phyloP scores from a whole-genome alignment of 2,797 vertebrate species.

The Pampus argenteus region DNA sequence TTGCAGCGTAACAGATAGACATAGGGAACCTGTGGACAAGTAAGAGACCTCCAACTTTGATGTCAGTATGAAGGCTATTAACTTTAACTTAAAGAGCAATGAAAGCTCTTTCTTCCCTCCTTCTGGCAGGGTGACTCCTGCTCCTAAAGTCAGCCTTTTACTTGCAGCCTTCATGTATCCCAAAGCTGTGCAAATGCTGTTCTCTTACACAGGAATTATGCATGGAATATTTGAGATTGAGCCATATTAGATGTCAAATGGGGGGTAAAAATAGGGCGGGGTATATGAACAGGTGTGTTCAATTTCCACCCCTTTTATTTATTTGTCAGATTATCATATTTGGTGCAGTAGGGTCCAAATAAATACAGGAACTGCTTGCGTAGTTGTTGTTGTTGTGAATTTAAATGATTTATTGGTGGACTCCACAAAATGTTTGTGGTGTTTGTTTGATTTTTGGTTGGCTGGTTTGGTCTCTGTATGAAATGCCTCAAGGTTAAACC shows the following conservation, averaged over 20 bases:
- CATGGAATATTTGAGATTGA: slow-evolving; percentile 49
- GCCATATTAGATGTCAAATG: slow-evolving; percentile 36
- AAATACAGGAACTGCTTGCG: slow-evolving; percentile 44
- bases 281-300: slow-evolving; percentile 60
- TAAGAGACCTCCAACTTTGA: slow-evolving; percentile 29
- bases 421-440: slow-evolving; percentile 25
- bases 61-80: slow-evolving; percentile 20
- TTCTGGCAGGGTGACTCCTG: slow-evolving; percentile 7
- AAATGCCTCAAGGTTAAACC: slow-evolving; percentile 20
- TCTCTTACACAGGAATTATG: slow-evolving; percentile 64
- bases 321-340: slow-evolving; percentile 52
- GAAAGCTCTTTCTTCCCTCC: slow-evolving; percentile 1
- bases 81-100: slow-evolving; percentile 11
- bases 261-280: neutral
- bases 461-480: slow-evolving; percentile 6
- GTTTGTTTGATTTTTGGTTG: slow-evolving; percentile 37
- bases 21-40: slow-evolving; percentile 2
- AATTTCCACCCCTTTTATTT: slow-evolving; percentile 59
- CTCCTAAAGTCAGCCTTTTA: slow-evolving; percentile 22
- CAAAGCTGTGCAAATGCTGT: slow-evolving; percentile 60
- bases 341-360: slow-evolving; percentile 40
- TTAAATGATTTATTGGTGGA: slow-evolving; percentile 32
- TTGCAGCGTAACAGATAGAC: slow-evolving; percentile 24
- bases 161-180: slow-evolving; percentile 52
- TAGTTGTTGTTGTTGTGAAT: slow-evolving; percentile 56